Percentiles rank a stretch among this genome's conserved stretches.
These are phyloP conservation scores for Lepidotrigona ventralis DNA, from an alignment of 1,140 invertebrate species.

Conservation along the genomic window DNA sequence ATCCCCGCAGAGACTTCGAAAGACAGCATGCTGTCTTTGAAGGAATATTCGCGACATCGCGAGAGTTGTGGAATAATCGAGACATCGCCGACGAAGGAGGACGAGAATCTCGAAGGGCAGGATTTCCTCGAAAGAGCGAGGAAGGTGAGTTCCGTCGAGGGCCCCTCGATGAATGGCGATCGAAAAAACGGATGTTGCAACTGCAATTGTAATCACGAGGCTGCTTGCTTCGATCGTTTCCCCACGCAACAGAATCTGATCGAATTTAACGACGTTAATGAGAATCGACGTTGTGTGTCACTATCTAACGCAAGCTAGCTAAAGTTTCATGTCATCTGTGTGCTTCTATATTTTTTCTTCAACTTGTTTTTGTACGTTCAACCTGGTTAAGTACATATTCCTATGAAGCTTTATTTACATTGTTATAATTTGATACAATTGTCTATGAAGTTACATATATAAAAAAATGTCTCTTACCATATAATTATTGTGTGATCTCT, in stretches of 20 bases:
- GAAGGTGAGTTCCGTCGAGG: conserved; percentile 73
- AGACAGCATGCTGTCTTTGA: conserved; percentile 33
- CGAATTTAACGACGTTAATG: conserved; percentile 24
- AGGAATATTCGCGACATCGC: conserved; percentile 43
- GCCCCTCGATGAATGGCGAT: conserved; percentile 26
- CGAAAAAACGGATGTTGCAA: conserved; percentile 27
- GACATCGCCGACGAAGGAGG: conserved; percentile 59
- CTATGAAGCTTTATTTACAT: neutral
- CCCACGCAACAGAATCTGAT: conserved; percentile 28
- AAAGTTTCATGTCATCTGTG: neutral
- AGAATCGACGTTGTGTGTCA: conserved; percentile 39
- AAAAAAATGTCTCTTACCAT: neutral
- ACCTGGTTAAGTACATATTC: neutral
- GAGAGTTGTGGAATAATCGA: conserved; percentile 68
- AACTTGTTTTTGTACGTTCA: conserved; percentile 1
- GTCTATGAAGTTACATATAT: neutral
- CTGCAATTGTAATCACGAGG: conserved; percentile 32
- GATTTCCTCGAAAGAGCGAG: conserved; percentile 73
- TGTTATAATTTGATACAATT: neutral
- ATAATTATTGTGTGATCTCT: too few species aligned
- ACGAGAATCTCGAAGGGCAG: conserved; percentile 63
- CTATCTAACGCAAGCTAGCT: conserved; percentile 41
- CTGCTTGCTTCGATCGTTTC: conserved; percentile 25
- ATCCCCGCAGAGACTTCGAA: conserved; percentile 27
- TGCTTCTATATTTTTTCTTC: neutral